Conservation (phyloP, 64 coral and sea anemone genomes). For the Hydrozoanthus tunicans region DNA sequence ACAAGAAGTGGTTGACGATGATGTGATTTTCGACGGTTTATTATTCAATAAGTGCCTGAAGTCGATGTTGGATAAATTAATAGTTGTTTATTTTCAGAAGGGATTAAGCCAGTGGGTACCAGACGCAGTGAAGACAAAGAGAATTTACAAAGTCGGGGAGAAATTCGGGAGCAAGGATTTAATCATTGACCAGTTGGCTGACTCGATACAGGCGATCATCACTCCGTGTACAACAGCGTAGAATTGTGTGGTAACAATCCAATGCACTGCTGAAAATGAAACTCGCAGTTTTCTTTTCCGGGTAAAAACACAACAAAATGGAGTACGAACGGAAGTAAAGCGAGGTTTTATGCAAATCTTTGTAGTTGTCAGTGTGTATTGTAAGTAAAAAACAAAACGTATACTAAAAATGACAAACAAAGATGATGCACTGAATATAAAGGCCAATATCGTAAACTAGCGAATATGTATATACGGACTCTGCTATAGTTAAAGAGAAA, state of each 20-base stretch:
- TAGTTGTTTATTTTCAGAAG: conserved; percentile 47
- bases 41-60: not conserved
- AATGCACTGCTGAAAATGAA: too few species aligned
- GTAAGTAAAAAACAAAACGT: too few species aligned
- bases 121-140: conserved; percentile 20
- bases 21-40: conserved; percentile 41
- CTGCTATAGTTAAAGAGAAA: too few species aligned
- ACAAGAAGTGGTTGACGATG: conserved; percentile 33
- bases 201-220: conserved; percentile 38
- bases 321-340: too few species aligned
- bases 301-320: too few species aligned
- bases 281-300: too few species aligned
- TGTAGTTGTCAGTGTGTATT: too few species aligned
- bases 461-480: too few species aligned
- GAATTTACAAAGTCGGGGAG: conserved; percentile 38
- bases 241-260: not conserved
- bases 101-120: conserved; percentile 19
- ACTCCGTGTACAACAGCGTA: conserved; percentile 46
- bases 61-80: conserved; percentile 2
- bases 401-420: too few species aligned
- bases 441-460: too few species aligned
- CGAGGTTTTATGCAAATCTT: too few species aligned
- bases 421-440: too few species aligned
- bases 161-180: conserved; percentile 21
- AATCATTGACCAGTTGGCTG: conserved; percentile 22